A percentile compares a stretch with the other conserved stretches of the same genome.
Conservation (phyloP, 2,888 invertebrate species). For the Drosophila paramelanica region DNA sequence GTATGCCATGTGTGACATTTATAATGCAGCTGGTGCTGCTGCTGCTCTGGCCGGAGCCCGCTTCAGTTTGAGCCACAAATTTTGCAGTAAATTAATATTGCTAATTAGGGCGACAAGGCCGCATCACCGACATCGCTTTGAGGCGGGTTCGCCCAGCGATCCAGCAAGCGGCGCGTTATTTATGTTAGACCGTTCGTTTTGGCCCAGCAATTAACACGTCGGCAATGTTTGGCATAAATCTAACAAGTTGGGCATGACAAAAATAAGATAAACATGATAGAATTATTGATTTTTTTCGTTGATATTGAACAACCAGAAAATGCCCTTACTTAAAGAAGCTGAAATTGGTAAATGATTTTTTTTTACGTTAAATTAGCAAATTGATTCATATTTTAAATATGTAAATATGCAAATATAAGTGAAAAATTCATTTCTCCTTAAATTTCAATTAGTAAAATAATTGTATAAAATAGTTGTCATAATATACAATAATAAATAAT, state of each 20-base stretch:
- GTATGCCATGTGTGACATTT: constrained; percentile 21
- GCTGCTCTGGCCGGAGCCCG: constrained; percentile 1
- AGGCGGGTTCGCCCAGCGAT: constrained; percentile 7
- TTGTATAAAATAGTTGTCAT: no score
- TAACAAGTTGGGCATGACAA: constrained; percentile 34
- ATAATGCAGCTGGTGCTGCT: constrained; percentile 30
- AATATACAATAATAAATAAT: no score
- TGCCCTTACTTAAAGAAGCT: not conserved
- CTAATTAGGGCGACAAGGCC: constrained; percentile 56
- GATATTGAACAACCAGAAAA: not conserved
- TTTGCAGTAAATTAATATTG: constrained; percentile 62
- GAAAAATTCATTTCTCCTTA: no score
- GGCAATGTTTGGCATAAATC: constrained; percentile 40
- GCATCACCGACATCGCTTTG: constrained; percentile 14
- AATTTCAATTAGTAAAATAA: no score
- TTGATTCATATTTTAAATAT: no score
- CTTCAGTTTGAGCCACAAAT: constrained; percentile 25
- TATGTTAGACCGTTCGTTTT: constrained; percentile 35
- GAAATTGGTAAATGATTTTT: no score
- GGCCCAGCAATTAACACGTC: constrained; percentile 47
- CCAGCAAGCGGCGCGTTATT: constrained; percentile 29
- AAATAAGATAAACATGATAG: constrained; percentile 18
- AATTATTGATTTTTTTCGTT: not conserved
- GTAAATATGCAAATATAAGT: no score
- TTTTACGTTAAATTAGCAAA: no score